Conservation (phyloP, 2,113 vertebrate species). For the Hymenochirus boettgeri region DNA sequence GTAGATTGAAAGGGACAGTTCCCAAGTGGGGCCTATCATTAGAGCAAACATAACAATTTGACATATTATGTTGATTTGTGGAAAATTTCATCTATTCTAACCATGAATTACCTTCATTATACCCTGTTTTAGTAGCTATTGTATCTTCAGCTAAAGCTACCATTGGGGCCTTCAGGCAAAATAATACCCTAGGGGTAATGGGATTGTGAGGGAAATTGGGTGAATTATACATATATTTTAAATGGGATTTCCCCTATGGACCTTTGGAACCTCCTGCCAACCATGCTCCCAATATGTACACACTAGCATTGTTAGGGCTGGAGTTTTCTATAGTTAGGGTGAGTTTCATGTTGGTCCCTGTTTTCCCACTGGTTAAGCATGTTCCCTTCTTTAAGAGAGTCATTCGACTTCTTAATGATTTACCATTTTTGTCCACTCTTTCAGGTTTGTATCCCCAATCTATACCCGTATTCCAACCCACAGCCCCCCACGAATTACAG, state of each 20-base stretch:
- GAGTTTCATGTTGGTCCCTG: not conserved
- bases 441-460: not conserved
- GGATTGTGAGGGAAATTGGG: not conserved
- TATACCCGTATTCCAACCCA: slow-evolving; percentile 1
- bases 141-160: not conserved
- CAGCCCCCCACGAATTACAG: too few relatives aligned
- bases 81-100: not conserved
- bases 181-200: not conserved
- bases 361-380: not conserved
- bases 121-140: not conserved
- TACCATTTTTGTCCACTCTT: not conserved
- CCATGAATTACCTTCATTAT: too few relatives aligned
- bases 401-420: not conserved
- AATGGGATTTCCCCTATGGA: not conserved
- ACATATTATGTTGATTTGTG: not conserved
- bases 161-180: not conserved
- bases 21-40: not conserved
- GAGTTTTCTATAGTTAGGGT: slow-evolving; percentile 5
- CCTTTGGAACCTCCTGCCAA: not conserved
- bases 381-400: not conserved
- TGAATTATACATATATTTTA: not conserved
- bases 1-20: too few relatives aligned
- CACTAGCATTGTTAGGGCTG: not conserved
- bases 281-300: not conserved
- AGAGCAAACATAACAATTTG: not conserved